phyloP scores from a whole-genome alignment of 1,140 invertebrate species.

The Euschistus heros region DNA sequence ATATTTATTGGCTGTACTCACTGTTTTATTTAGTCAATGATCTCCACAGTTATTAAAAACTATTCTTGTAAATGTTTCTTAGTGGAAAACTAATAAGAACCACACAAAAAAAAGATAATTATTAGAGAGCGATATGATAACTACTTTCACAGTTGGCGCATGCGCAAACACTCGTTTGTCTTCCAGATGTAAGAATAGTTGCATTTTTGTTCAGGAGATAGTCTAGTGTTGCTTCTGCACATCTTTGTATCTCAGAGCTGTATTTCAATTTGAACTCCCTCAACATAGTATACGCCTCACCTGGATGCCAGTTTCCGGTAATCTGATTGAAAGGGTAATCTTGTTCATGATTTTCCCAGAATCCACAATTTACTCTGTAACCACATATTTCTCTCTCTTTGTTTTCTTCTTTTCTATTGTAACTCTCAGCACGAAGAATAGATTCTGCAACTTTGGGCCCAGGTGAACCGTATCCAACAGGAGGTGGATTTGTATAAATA shows the following conservation, averaged over 20 bases:
- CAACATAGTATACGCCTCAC: background rate
- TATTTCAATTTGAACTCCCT: background rate
- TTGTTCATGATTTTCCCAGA: background rate
- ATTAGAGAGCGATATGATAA: too few species aligned
- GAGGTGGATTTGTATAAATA: constrained; percentile 4
- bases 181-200: background rate
- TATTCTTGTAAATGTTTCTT: too few species aligned
- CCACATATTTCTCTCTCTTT: background rate
- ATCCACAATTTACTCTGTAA: background rate
- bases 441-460: constrained; percentile 7
- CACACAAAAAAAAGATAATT: too few species aligned
- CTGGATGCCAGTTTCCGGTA: background rate
- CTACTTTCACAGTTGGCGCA: too few species aligned
- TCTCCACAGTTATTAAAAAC: too few species aligned
- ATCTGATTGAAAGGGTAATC: background rate
- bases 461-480: background rate
- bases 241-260: background rate
- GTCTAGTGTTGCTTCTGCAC: background rate
- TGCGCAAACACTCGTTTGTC: too few species aligned
- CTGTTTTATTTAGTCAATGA: too few species aligned
- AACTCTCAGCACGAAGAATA: background rate
- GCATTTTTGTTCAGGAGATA: background rate
- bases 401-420: background rate
- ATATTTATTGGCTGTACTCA: too few species aligned
- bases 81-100: too few species aligned